Conservation (phyloP, 2,888 invertebrate species). For the Malthinus flaveolus region DNA sequence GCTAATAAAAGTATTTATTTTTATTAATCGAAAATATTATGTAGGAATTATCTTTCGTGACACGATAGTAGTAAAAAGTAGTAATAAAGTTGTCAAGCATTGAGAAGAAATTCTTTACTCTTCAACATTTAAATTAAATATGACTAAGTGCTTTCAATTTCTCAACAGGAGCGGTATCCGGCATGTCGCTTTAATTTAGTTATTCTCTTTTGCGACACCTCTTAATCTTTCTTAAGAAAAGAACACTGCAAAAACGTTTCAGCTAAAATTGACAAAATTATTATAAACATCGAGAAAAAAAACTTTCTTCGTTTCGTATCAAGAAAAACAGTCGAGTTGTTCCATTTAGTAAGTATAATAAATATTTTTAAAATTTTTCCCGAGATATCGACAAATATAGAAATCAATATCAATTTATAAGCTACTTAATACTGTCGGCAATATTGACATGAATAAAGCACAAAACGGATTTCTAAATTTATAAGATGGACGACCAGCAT, state of each 20-base stretch:
- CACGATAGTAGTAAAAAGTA: neutral
- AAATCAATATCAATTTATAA: neutral
- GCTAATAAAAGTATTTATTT: too few relatives aligned
- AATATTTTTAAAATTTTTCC: too few relatives aligned
- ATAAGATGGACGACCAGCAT: conserved; percentile 32
- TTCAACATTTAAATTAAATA: conserved; percentile 16
- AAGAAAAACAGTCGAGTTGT: too few relatives aligned
- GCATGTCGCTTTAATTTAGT: conserved; percentile 20
- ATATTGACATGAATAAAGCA: conserved; percentile 10
- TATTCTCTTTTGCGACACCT: conserved; percentile 11
- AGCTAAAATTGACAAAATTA: neutral
- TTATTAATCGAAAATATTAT: too few relatives aligned
- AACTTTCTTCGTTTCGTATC: too few relatives aligned
- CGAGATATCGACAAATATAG: neutral
- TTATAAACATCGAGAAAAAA: neutral
- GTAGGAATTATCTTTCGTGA: neutral
- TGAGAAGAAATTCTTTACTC: neutral
- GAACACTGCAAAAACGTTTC: neutral
- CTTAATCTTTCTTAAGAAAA: conserved; percentile 9
- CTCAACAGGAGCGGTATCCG: conserved; percentile 10
- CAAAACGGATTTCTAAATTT: conserved; percentile 15
- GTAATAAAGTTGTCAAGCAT: neutral
- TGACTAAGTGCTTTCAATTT: conserved; percentile 11
- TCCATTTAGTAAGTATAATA: too few relatives aligned
- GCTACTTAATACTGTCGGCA: conserved; percentile 2